Percentiles rank a stretch among this genome's conserved stretches.
Evolutionary conservation across 2,797 vertebrate species (phyloP).

Genomic region (Hypotaenidia philippensis): DNA sequence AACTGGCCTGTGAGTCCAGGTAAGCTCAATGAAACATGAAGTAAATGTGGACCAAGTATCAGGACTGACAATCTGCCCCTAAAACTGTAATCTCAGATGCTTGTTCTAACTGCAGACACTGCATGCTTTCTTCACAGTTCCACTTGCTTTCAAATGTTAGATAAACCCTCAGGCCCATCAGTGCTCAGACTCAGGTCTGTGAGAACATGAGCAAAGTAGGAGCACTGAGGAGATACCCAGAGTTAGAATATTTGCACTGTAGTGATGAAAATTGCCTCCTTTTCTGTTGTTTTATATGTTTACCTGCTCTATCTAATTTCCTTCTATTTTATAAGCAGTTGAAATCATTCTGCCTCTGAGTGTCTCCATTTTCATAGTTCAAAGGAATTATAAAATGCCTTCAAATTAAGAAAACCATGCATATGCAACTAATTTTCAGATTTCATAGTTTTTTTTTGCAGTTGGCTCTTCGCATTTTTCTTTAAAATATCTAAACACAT

Average conservation of each 20-base stretch:
- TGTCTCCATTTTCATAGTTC: background rate
- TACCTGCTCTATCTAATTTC: background rate
- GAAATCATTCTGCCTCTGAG: background rate
- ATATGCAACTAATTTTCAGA: background rate
- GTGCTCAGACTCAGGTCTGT: background rate
- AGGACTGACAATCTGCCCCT: background rate
- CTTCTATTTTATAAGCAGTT: background rate
- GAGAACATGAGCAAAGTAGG: slow-evolving; percentile 1
- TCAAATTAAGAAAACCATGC: background rate
- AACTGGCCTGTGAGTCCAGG: no score
- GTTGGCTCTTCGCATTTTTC: background rate
- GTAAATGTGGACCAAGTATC: background rate
- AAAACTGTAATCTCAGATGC: background rate
- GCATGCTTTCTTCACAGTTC: background rate
- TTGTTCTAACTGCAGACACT: background rate
- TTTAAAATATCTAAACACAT: slow-evolving; percentile 40
- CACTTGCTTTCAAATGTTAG: slow-evolving; percentile 17
- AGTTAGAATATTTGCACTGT: background rate
- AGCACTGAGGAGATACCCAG: background rate
- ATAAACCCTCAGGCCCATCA: background rate
- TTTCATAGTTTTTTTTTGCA: background rate
- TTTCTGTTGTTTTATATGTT: background rate
- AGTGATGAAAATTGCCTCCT: background rate
- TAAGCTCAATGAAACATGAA: background rate
- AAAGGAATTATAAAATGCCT: background rate